phyloP scores from a whole-genome alignment of 2,113 vertebrate species.

The Mastomys coucha region DNA sequence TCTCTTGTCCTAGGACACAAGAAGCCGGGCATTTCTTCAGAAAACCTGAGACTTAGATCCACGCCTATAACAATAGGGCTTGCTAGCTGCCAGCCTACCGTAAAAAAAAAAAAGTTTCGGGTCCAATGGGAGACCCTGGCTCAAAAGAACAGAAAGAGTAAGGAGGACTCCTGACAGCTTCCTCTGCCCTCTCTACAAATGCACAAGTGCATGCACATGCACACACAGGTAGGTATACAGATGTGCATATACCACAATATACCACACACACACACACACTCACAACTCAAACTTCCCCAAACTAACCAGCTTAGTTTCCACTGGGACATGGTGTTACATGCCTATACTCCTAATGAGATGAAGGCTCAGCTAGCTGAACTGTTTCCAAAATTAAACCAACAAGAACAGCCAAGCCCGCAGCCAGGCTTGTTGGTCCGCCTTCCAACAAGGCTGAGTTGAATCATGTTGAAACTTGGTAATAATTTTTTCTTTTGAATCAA shows the following conservation, averaged over 20 bases:
- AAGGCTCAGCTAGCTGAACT: background rate
- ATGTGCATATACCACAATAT: background rate
- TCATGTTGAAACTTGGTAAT: background rate
- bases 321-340: background rate
- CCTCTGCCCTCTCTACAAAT: background rate
- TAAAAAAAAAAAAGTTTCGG: background rate
- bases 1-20: background rate
- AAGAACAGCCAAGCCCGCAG: no score
- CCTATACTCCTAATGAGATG: no score
- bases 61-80: background rate
- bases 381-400: background rate
- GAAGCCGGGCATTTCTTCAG: no score
- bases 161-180: background rate
- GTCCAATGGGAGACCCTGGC: background rate
- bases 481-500: background rate
- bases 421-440: background rate
- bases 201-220: background rate
- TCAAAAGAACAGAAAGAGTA: background rate
- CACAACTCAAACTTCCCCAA: background rate
- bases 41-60: background rate
- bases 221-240: background rate
- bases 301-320: background rate
- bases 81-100: background rate
- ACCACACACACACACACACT: background rate
- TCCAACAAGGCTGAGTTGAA: background rate